Evolutionary conservation across 2,113 vertebrate genomes (phyloP).

Genomic region (Brevimyrus niger): DNA sequence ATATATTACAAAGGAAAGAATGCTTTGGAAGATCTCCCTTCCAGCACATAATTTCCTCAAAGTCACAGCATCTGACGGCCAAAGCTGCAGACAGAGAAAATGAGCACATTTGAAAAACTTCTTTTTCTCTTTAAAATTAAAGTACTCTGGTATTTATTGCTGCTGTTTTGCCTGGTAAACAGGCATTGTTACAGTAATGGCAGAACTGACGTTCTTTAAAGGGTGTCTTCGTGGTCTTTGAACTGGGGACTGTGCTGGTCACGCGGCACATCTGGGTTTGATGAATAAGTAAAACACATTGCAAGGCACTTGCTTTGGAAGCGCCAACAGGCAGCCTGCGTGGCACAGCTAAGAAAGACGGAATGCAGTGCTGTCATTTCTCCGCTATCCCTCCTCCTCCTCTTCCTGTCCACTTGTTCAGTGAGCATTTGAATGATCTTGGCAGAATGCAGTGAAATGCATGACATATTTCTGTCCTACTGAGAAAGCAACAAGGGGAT

Average conservation of each 20-base stretch:
- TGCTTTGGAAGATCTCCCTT: not conserved
- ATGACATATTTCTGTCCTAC: not conserved
- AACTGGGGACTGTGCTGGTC: not conserved
- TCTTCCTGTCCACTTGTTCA: not conserved
- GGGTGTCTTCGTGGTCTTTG: not conserved
- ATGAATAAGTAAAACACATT: conserved; percentile 4
- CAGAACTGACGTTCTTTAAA: not conserved
- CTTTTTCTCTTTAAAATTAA: not conserved
- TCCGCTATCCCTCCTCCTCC: not conserved
- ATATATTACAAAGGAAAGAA: not conserved
- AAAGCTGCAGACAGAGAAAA: not conserved
- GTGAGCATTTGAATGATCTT: not conserved
- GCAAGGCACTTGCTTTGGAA: not conserved
- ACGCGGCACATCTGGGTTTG: conserved; percentile 7
- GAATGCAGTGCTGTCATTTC: not conserved
- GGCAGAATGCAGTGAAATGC: not conserved
- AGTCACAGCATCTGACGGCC: not conserved
- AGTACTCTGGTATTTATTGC: not conserved
- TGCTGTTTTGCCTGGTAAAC: not conserved
- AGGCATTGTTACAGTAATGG: not conserved
- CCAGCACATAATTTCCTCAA: not conserved
- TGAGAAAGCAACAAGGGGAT: not conserved
- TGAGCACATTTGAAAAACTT: not conserved
- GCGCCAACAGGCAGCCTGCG: not conserved
- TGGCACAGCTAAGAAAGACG: not conserved